Evolutionary conservation across 2,888 invertebrate species (phyloP).

Genomic region (Callyntrura sp.): DNA sequence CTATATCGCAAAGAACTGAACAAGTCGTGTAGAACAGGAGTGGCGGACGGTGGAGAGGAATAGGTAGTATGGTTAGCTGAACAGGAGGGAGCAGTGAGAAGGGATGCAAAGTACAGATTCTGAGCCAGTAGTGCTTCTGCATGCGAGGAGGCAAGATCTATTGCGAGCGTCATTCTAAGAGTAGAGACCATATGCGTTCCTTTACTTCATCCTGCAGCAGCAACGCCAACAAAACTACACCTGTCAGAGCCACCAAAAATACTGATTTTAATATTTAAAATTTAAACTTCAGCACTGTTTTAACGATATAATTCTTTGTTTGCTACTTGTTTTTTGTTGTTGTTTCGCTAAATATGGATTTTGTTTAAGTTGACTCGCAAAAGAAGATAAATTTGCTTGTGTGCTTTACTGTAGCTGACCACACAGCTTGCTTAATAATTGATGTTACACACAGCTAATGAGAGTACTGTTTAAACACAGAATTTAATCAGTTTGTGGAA

Average conservation of each 20-base stretch:
- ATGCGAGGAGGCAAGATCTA: slow-evolving; percentile 77
- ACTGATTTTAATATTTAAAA: neutral
- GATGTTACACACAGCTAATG: slow-evolving; percentile 6
- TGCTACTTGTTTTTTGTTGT: slow-evolving; percentile 39
- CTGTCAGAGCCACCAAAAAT: no score
- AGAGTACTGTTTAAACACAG: no score
- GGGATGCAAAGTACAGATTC: slow-evolving; percentile 40
- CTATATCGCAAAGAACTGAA: neutral
- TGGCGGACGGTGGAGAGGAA: no score
- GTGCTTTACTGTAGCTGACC: neutral
- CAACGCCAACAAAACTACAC: neutral
- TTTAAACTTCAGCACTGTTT: slow-evolving; percentile 9
- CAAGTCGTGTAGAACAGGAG: neutral
- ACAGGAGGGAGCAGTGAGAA: no score
- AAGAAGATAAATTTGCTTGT: neutral
- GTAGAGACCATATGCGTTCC: slow-evolving; percentile 58
- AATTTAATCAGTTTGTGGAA: neutral
- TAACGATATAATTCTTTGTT: slow-evolving; percentile 12
- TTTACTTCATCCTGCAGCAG: slow-evolving; percentile 5
- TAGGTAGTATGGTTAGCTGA: no score
- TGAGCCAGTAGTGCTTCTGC: slow-evolving; percentile 77
- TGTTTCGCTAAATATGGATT: slow-evolving; percentile 23
- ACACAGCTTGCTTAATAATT: slow-evolving; percentile 30
- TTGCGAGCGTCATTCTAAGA: slow-evolving; percentile 40
- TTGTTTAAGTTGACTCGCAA: neutral